Conservation (phyloP, 2,797 vertebrate genomes). For the Falco naumanni region DNA sequence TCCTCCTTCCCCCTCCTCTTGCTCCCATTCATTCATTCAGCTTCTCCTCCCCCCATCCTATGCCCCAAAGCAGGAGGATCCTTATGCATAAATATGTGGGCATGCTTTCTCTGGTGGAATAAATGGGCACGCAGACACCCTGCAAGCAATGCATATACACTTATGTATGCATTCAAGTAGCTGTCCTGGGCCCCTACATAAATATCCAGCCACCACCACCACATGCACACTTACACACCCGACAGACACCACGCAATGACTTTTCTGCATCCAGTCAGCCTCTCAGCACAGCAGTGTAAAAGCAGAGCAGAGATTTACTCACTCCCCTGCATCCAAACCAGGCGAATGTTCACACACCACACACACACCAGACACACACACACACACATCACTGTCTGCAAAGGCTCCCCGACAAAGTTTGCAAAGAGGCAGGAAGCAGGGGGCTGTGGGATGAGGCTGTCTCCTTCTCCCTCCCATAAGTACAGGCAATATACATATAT, state of each 20-base stretch:
- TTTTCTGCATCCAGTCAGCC: constrained; percentile 57
- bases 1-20: constrained; percentile 55
- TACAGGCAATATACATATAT: neutral
- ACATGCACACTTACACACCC: neutral
- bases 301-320: constrained; percentile 29
- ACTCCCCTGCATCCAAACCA: constrained; percentile 3
- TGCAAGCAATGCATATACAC: neutral
- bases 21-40: constrained; percentile 63
- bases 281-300: constrained; percentile 20
- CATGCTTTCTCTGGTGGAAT: constrained; percentile 35
- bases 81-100: constrained; percentile 38
- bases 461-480: neutral
- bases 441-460: neutral
- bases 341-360: neutral
- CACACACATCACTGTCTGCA: neutral
- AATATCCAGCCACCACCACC: neutral
- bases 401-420: constrained; percentile 58
- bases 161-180: neutral
- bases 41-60: constrained; percentile 33
- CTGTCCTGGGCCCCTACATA: constrained; percentile 38
- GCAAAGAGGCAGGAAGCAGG: neutral
- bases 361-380: neutral
- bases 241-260: constrained; percentile 49
- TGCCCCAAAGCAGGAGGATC: constrained; percentile 50
- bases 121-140: neutral